phyloP scores from a whole-genome alignment of 1,140 invertebrate species.

The Nasonia giraulti region DNA sequence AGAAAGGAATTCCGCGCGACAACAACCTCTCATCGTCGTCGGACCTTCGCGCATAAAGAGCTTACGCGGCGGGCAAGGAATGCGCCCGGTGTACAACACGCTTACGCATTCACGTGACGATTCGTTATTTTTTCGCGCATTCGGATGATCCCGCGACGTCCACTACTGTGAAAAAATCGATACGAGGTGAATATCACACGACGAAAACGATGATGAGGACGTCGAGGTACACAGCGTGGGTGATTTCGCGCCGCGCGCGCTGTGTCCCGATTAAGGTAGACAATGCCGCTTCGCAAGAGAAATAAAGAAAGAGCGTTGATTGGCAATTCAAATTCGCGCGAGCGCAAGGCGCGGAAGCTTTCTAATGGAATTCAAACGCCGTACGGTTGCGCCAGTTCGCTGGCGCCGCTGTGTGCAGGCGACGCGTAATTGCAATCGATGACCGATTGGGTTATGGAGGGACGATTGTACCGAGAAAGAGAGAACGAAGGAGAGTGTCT shows the following conservation, averaged over 20 bases:
- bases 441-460: neutral
- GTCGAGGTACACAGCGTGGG: neutral
- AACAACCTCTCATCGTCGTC: too few relatives aligned
- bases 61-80: neutral
- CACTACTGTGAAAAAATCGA: neutral
- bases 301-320: slow-evolving; percentile 2
- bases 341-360: neutral
- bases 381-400: neutral
- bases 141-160: neutral
- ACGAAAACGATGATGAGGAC: too few relatives aligned
- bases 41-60: neutral
- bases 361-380: slow-evolving; percentile 40
- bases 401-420: neutral
- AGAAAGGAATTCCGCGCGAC: neutral
- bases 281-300: slow-evolving; percentile 9
- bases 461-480: neutral
- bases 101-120: neutral
- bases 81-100: neutral
- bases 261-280: slow-evolving; percentile 26
- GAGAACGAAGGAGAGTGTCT: neutral
- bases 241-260: neutral
- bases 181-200: slow-evolving; percentile 24
- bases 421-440: slow-evolving; percentile 28
- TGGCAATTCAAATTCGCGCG: slow-evolving; percentile 34
- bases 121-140: neutral